A percentile compares a stretch with the other conserved stretches of the same genome.
Evolutionary conservation across 2,888 invertebrate genomes (phyloP).

Genomic region (Idaea biselata): DNA sequence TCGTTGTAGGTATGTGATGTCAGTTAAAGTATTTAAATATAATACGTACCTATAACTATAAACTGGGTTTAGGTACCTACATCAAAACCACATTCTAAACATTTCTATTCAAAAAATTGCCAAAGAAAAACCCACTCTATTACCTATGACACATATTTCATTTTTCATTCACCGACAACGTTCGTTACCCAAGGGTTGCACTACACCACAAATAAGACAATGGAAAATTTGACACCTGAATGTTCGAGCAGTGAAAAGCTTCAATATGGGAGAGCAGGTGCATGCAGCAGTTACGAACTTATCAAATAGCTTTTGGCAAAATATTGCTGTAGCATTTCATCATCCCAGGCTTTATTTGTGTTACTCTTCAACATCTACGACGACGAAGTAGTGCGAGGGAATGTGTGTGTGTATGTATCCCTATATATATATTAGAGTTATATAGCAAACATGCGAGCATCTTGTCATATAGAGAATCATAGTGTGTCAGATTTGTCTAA

Average conservation of each 20-base stretch:
- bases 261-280: slow-evolving; percentile 23
- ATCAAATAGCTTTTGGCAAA: slow-evolving; percentile 4
- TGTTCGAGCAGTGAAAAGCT: slow-evolving; percentile 26
- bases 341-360: background rate
- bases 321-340: background rate
- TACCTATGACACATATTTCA: background rate
- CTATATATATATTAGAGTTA: too few species aligned
- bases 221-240: slow-evolving; percentile 48
- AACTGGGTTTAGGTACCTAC: background rate
- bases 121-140: background rate
- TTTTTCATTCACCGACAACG: background rate
- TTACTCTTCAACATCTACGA: background rate
- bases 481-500: too few species aligned
- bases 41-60: too few species aligned
- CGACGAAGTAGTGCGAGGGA: too few species aligned
- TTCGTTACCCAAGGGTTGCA: slow-evolving; percentile 11
- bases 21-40: too few species aligned
- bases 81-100: background rate
- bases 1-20: too few species aligned
- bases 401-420: too few species aligned
- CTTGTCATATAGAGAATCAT: too few species aligned
- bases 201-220: slow-evolving; percentile 32
- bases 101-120: background rate
- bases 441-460: too few species aligned
- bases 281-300: slow-evolving; percentile 17